These are phyloP conservation scores for Oppia nitens DNA, from an alignment of 1,140 invertebrate genomes.

Conservation along the genomic window DNA sequence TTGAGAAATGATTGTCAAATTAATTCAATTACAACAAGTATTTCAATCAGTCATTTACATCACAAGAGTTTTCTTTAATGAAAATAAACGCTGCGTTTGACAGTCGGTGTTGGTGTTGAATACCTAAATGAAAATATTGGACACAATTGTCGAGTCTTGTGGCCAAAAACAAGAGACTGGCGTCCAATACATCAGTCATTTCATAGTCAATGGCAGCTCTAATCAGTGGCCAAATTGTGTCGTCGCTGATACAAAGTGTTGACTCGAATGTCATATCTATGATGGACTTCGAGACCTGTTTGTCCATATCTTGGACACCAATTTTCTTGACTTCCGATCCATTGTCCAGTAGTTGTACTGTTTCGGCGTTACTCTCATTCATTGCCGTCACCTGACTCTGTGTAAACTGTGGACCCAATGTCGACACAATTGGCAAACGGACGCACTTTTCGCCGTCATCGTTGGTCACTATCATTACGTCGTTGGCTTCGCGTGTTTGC, in stretches of 20 bases:
- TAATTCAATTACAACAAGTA: not conserved
- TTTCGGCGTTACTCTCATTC: not conserved
- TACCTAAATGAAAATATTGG: not conserved
- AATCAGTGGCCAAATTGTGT: slow-evolving; percentile 1
- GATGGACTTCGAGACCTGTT: not conserved
- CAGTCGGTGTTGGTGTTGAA: not conserved
- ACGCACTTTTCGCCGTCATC: not conserved
- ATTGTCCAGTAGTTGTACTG: not conserved
- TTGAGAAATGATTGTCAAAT: not conserved
- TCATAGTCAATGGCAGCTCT: not conserved
- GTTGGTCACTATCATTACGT: not conserved
- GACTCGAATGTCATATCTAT: slow-evolving; percentile 10
- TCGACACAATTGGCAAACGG: not conserved
- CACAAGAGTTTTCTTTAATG: not conserved
- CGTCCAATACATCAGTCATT: not conserved
- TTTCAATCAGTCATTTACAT: not conserved
- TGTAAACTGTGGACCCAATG: not conserved
- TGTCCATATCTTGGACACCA: not conserved
- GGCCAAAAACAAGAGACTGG: not conserved
- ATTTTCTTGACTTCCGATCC: not conserved
- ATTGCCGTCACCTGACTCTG: not conserved
- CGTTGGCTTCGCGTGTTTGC: not conserved
- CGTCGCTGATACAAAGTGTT: not conserved
- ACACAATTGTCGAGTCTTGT: slow-evolving; percentile 10
- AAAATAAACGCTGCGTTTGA: not conserved